Conservation (phyloP, 2,113 vertebrate genomes). For the Pyrgilauda ruficollis region DNA sequence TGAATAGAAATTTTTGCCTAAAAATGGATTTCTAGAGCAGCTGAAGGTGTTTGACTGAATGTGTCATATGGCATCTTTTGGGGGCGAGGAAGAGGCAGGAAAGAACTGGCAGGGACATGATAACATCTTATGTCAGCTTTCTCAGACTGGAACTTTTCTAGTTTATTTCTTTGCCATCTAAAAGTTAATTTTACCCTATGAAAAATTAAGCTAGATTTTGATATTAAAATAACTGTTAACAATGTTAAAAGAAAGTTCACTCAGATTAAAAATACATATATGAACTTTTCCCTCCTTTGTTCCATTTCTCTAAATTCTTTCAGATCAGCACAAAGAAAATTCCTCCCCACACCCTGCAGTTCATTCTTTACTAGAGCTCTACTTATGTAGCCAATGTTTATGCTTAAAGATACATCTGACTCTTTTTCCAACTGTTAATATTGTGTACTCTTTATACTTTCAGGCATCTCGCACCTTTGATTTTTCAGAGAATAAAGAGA, state of each 20-base stretch:
- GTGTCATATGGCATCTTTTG: neutral
- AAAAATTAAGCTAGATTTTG: neutral
- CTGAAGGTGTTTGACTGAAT: neutral
- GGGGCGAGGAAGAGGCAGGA: neutral
- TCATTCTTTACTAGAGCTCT: neutral
- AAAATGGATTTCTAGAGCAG: neutral
- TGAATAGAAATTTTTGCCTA: neutral
- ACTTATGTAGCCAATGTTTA: neutral
- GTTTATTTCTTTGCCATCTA: neutral
- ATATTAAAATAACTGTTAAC: neutral
- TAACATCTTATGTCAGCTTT: neutral
- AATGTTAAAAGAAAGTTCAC: neutral
- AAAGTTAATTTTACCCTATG: neutral
- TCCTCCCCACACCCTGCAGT: neutral
- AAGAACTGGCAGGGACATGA: neutral
- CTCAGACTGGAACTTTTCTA: neutral
- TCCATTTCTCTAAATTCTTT: neutral
- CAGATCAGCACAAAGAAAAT: neutral
- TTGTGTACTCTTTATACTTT: neutral
- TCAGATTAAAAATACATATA: neutral
- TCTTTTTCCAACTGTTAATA: neutral
- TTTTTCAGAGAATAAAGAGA: neutral
- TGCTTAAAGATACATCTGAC: neutral
- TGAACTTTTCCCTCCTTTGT: neutral
- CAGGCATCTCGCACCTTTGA: neutral